Evolutionary conservation across 2,888 invertebrate genomes (phyloP), one percentile per base, ranked within the genome.

Genomic region (Archips xylosteana): DNA sequence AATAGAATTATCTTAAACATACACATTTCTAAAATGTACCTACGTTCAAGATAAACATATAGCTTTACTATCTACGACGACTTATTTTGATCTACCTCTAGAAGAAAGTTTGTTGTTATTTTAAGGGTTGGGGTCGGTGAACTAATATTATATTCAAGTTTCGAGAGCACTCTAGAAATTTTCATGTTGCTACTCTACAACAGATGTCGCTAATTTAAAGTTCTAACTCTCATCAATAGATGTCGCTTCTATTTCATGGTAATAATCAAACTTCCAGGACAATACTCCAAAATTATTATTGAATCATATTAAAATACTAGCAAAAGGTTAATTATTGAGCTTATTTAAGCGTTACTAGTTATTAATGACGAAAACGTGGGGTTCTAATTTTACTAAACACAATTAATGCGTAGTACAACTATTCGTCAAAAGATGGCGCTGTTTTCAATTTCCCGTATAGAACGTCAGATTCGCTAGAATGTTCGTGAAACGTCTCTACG

Each of bases 401-500:
- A n/a, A 23, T 12, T 23, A 15, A 15, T 2, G n/a, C 57, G 12
- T 57, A 61, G 75, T 81, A 77, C 36, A 5, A 2, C 79, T 78
- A 80, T 9, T 78, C 8, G 9, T 10, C 77, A 69, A 69, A 79
- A 91, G 91, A 87, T 89, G 87, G 72, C 88, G 62, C 79, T 81
- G 13, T 59, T 68, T 59, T 3, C 62, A 49, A 64, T 12, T 64
- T 42, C 6, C 15, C 12, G 15, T 0, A 32, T 9, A n/a, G 0
- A 10, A 8, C 34, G 62, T 13, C 59, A 8, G 47, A 10, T 23
- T 36, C 60, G 51, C 87, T 81, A 73, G 90, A 90, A 87, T n/a
- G 1, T 88, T 91, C 92, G 76, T 51, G 90, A 87, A 39, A 60
- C 49, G 82, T 87, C 87, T 36, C 75, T 80, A 45, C 47, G 36